Percentiles rank a stretch among this genome's conserved stretches.
Evolutionary conservation across 2,113 vertebrate genomes (phyloP).

Genomic region (Salminus brasiliensis): DNA sequence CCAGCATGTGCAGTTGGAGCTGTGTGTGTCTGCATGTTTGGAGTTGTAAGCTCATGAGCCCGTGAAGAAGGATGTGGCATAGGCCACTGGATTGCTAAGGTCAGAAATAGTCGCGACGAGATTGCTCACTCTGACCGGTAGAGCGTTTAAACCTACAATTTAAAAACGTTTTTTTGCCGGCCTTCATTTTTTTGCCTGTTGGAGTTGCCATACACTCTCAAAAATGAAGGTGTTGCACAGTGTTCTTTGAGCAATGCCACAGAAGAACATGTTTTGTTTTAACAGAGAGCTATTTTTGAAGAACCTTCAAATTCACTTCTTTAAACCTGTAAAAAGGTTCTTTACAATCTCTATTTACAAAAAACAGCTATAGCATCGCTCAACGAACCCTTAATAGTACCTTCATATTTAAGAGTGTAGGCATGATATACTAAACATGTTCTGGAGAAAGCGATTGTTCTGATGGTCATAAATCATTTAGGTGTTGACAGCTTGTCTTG

Average conservation of each 20-base stretch:
- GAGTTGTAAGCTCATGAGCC: slow-evolving; percentile 40
- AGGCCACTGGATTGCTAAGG: slow-evolving; percentile 34
- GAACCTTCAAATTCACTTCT: no score
- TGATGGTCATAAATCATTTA: neutral
- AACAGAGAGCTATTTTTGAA: no score
- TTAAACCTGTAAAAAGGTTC: no score
- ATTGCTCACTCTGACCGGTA: slow-evolving; percentile 19
- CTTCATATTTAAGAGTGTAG: no score
- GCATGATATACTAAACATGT: no score
- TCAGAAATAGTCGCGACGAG: slow-evolving; percentile 6
- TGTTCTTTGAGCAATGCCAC: no score
- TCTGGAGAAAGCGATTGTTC: neutral
- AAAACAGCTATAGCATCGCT: no score
- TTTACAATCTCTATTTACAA: no score
- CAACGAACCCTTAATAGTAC: no score
- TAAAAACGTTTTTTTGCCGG: neutral
- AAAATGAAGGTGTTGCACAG: no score
- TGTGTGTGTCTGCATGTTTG: slow-evolving; percentile 36
- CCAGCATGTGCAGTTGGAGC: slow-evolving; percentile 28
- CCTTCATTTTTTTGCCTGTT: neutral
- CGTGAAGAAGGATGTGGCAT: slow-evolving; percentile 23
- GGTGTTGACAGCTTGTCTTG: neutral
- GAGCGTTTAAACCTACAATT: neutral
- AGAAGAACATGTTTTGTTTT: no score
- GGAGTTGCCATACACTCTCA: neutral